These are phyloP conservation scores for Chaetodon auriga DNA, from an alignment of 2,113 vertebrate species.

Conservation along the genomic window DNA sequence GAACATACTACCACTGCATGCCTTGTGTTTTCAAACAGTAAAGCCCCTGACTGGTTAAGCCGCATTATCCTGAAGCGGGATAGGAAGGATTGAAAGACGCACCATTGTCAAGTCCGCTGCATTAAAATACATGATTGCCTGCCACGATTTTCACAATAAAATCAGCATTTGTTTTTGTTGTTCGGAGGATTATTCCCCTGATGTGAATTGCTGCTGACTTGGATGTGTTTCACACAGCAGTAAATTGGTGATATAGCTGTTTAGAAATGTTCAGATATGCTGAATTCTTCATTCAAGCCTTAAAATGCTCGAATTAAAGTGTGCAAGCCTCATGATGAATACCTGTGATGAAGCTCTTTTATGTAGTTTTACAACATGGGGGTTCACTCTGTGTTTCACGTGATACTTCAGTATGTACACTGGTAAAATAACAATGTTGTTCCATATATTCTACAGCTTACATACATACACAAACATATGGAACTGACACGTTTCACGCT, in stretches of 20 bases:
- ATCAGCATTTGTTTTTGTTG: background rate
- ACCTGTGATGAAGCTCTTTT: too few relatives aligned
- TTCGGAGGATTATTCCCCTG: too few relatives aligned
- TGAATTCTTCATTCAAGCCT: background rate
- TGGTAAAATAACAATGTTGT: background rate
- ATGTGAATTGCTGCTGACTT: accelerated
- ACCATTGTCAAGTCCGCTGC: background rate
- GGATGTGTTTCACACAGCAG: accelerated
- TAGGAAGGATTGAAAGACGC: slow-evolving; percentile 65
- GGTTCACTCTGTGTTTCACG: background rate
- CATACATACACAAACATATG: accelerated
- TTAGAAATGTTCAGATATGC: accelerated
- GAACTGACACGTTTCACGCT: background rate
- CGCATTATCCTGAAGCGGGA: slow-evolving; percentile 81
- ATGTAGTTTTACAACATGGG: background rate
- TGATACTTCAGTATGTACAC: accelerated
- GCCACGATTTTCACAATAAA: slow-evolving; percentile 42
- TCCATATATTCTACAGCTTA: accelerated
- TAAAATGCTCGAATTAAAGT: accelerated
- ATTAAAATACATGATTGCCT: background rate
- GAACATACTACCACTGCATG: background rate
- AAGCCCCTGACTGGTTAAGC: slow-evolving; percentile 75
- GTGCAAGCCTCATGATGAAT: accelerated
- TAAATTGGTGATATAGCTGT: accelerated
- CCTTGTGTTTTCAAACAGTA: slow-evolving; percentile 59